These are phyloP conservation scores for Rhizomys pruinosus DNA, from an alignment of 2,113 vertebrate species.

Conservation along the genomic window DNA sequence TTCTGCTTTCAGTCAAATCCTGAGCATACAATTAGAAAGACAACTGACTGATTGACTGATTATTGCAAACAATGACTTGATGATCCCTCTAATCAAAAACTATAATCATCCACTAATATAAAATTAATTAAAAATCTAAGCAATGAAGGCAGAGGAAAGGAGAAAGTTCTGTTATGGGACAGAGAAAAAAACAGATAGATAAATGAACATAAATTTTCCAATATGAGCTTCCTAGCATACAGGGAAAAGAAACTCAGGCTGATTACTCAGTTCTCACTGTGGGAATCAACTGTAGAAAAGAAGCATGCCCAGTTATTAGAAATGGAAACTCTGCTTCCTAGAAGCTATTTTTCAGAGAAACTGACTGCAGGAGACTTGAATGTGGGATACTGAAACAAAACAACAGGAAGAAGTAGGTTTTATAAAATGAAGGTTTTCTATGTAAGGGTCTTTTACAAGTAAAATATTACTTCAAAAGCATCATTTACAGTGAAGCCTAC, in stretches of 20 bases:
- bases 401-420: not conserved
- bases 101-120: not conserved
- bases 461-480: slow-evolving; percentile 6
- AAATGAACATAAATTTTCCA: not conserved
- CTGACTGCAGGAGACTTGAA: not conserved
- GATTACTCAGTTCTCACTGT: not conserved
- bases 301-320: not conserved
- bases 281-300: not conserved
- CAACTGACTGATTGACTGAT: not conserved
- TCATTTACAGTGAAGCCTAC: not conserved
- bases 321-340: slow-evolving; percentile 25
- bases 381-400: not conserved
- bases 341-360: slow-evolving; percentile 31
- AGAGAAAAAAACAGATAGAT: not conserved
- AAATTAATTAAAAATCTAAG: slow-evolving; percentile 45
- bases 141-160: not conserved
- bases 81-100: not conserved
- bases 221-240: slow-evolving; percentile 8
- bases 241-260: not conserved
- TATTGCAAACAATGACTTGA: slow-evolving; percentile 16
- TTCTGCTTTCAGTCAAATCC: not conserved
- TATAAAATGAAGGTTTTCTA: not conserved
- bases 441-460: not conserved
- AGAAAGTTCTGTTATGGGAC: not conserved
- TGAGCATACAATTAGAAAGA: not conserved